phyloP scores from a whole-genome alignment of 2,113 vertebrate species.

The Spermophilus dauricus region DNA sequence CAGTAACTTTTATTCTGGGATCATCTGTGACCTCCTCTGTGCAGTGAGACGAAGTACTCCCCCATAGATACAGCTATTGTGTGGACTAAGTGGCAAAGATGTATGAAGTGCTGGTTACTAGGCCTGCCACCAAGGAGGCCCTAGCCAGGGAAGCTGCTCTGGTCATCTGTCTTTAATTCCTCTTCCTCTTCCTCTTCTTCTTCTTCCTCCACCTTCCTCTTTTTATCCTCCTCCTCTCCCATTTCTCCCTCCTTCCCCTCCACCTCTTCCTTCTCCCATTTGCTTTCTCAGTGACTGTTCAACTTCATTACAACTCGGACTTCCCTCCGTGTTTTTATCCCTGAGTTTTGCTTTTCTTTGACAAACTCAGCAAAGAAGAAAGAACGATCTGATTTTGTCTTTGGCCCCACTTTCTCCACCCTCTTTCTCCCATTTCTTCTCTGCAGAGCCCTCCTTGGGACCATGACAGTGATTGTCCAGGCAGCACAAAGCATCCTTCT shows the following conservation, averaged over 20 bases:
- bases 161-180: neutral
- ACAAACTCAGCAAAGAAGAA: neutral
- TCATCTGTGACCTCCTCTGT: neutral
- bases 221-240: too few relatives aligned
- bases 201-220: neutral
- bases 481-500: neutral
- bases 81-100: neutral
- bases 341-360: neutral
- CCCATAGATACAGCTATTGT: neutral
- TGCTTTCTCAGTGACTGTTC: neutral
- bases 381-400: accelerated
- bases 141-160: neutral
- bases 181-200: too few relatives aligned
- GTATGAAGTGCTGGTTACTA: neutral
- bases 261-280: neutral
- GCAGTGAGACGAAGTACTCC: neutral
- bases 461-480: neutral
- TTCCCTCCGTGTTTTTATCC: neutral
- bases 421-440: neutral
- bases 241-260: neutral
- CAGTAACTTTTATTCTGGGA: neutral
- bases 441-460: neutral
- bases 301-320: neutral
- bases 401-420: neutral
- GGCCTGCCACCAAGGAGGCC: neutral